Base-by-base conservation (phyloP, 2,888 invertebrate genomes). In the Branchinecta sandiegonensis region DNA sequence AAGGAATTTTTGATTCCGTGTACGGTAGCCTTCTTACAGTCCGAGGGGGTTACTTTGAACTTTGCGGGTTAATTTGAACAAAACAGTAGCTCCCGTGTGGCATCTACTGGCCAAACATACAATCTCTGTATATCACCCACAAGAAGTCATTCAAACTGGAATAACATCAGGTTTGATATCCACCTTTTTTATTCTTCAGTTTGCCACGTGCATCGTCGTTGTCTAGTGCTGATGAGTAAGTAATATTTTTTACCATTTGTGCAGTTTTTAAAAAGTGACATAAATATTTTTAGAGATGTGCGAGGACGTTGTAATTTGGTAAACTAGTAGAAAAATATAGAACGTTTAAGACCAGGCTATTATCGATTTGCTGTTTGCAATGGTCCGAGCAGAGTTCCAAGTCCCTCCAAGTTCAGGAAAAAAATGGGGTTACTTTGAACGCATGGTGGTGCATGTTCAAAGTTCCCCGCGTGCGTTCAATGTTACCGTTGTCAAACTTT, bases 271-370 rank as follows among this genome's bases (percentile, higher is more conserved):
- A 56, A 37, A 56, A 56, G 63, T 23, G 63, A 56, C 9, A 2
- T 10, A 56, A 10, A 10, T 56, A 56, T 56, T 56, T 56, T 56
- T 56, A 56, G 63, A 56, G 63, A 56, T 56, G 10, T 56, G 63
- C 11, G 23, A 56, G 11, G 63, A 56, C 2, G 63, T 56, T 56
- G 63, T 56, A 56, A 56, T 56, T 56, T 56, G 63, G 63, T 56
- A 56, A 56, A 56, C 63, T 56, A 56, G 63, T 17, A 23, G 56
- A 56, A 56, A 56, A 56, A 56, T 56, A 56, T 11, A 56, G 63
- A 56, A 56, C 63, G 63, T 8, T 8, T 8, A 56, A 2, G 9
- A 56, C 63, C 63, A 56, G 63, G 11, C 63, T 37, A 37, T 4
- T 37, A 37, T 5, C 37, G 37, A 37, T 37, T 37, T 5, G 37